Percentiles rank a stretch among this genome's conserved stretches.
phyloP scores from a whole-genome alignment of 2,113 vertebrate genomes.

The Synchiropus splendidus region DNA sequence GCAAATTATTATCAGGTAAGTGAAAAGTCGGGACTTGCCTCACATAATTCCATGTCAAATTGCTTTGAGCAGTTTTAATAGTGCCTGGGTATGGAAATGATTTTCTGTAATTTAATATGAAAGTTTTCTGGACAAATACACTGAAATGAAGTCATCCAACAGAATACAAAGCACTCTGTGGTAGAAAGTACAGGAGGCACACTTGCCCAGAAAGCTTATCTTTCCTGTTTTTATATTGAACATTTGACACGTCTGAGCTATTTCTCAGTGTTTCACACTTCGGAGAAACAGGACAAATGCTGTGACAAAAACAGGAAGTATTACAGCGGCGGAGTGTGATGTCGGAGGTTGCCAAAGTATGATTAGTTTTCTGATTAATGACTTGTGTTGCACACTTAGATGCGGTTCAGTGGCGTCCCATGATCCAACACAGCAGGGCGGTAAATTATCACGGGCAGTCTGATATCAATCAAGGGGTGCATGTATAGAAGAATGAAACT shows the following conservation, averaged over 20 bases:
- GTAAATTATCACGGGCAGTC: conserved; percentile 2
- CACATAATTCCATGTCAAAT: too few species aligned
- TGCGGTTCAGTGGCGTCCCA: conserved; percentile 5
- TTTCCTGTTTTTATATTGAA: too few species aligned
- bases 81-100: too few species aligned
- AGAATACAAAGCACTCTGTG: too few species aligned
- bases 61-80: too few species aligned
- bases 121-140: too few species aligned
- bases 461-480: conserved; percentile 4
- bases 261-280: conserved; percentile 19
- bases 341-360: background rate
- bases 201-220: background rate
- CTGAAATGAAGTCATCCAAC: too few species aligned
- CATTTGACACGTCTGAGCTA: conserved; percentile 9
- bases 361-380: conserved; percentile 15
- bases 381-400: conserved; percentile 3
- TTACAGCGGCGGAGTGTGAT: conserved; percentile 2
- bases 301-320: conserved; percentile 14
- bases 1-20: too few species aligned
- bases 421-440: conserved; percentile 7
- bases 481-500: too few species aligned
- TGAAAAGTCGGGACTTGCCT: too few species aligned
- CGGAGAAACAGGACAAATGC: background rate
- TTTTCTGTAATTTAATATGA: too few species aligned
- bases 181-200: conserved; percentile 1